Evolutionary conservation across 2,797 vertebrate genomes (phyloP).

Genomic region (Rhynchonycteris naso): DNA sequence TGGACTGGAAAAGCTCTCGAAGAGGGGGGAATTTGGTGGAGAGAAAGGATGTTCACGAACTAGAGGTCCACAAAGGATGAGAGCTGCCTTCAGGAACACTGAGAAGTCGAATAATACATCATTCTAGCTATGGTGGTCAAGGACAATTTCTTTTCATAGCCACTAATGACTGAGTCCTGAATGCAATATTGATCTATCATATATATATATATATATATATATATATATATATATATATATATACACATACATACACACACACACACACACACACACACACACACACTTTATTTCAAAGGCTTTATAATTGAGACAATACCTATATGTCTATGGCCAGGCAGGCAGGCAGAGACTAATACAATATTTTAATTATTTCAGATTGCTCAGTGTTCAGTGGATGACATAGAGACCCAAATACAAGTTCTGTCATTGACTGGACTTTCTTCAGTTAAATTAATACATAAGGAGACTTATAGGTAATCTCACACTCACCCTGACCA

Average conservation of each 20-base stretch:
- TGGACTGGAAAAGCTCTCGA: neutral
- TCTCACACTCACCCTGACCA: neutral
- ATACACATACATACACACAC: too few relatives aligned
- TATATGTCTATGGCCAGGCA: neutral
- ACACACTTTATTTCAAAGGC: neutral
- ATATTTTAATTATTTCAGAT: neutral
- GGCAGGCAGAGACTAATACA: neutral
- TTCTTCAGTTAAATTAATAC: neutral
- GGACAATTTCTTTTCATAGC: neutral
- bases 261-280: too few relatives aligned
- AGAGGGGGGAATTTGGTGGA: neutral
- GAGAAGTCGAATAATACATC: neutral
- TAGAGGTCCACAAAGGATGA: neutral
- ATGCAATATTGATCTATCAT: neutral
- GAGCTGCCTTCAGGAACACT: neutral
- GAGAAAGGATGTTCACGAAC: neutral
- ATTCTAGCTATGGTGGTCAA: neutral
- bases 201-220: neutral
- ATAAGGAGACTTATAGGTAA: neutral
- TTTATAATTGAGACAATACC: neutral
- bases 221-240: too few relatives aligned
- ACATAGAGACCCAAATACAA: neutral
- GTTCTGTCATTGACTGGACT: neutral
- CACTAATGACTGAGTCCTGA: neutral
- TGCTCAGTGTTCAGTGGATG: neutral